Conservation (phyloP, 2,888 invertebrate genomes). For the Leptarthrus brevirostris region DNA sequence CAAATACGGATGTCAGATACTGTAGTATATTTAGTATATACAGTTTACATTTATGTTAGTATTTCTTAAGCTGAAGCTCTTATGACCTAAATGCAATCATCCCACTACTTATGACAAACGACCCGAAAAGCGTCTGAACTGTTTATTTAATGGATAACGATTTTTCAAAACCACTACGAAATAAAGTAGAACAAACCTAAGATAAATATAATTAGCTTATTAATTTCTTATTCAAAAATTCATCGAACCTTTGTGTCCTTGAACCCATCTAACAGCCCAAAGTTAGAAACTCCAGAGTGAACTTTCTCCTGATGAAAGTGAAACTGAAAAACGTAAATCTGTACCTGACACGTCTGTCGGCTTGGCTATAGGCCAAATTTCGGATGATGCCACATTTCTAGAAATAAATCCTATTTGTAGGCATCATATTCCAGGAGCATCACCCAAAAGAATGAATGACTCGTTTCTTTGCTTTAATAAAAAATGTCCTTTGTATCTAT, state of each 20-base stretch:
- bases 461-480: no score
- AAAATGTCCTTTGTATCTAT: no score
- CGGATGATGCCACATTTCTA: not conserved
- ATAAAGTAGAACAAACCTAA: not conserved
- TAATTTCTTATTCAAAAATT: constrained; percentile 10
- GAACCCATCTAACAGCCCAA: not conserved
- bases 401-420: no score
- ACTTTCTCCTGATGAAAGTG: constrained; percentile 41
- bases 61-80: no score
- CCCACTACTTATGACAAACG: constrained; percentile 30
- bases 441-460: no score
- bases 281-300: constrained; percentile 12
- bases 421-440: no score
- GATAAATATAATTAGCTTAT: not conserved
- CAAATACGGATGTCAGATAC: no score
- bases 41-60: no score
- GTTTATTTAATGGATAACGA: not conserved
- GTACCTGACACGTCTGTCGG: constrained; percentile 23
- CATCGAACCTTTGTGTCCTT: constrained; percentile 17
- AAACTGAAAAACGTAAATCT: constrained; percentile 20
- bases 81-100: constrained; percentile 12
- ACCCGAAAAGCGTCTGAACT: constrained; percentile 1
- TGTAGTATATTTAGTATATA: no score
- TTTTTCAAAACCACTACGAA: not conserved
- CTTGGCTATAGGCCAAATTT: constrained; percentile 41